Percentiles rank a stretch among this genome's conserved stretches.
These are phyloP conservation scores for Wiebesia pumilae DNA, from an alignment of 1,140 invertebrate genomes.

Conservation along the genomic window DNA sequence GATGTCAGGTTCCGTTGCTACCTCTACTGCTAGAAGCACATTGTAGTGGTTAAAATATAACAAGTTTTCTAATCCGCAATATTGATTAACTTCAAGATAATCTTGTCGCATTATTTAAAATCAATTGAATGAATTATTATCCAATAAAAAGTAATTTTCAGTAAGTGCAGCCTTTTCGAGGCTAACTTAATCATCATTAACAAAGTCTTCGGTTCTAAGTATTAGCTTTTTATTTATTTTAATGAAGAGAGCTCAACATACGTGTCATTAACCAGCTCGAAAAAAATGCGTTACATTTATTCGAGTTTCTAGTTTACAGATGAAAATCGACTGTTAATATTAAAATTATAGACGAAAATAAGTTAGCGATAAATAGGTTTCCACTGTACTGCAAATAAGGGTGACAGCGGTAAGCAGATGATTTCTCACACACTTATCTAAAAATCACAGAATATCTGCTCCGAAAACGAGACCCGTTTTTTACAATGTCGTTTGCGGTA, in stretches of 20 bases:
- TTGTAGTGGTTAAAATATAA: neutral
- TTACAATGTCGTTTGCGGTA: neutral
- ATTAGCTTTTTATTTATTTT: neutral
- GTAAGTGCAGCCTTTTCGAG: too few relatives aligned
- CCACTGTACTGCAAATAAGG: neutral
- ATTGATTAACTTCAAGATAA: too few relatives aligned
- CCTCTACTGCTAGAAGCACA: neutral
- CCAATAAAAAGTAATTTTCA: too few relatives aligned
- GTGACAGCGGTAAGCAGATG: neutral
- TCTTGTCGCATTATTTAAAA: too few relatives aligned
- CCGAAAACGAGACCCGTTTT: neutral
- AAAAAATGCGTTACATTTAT: neutral
- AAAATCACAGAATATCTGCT: neutral
- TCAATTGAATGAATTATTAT: too few relatives aligned
- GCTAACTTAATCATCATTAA: too few relatives aligned
- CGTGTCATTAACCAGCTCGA: neutral
- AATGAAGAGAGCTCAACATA: neutral
- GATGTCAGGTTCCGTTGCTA: neutral
- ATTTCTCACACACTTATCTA: neutral
- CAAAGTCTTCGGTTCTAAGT: too few relatives aligned
- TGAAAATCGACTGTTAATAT: neutral
- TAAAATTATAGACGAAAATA: neutral
- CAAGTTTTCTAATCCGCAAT: too few relatives aligned
- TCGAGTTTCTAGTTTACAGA: neutral
- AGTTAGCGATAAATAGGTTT: neutral